Percentiles rank a stretch among this genome's conserved stretches.
phyloP scores from a whole-genome alignment of 2,797 vertebrate species.

The Picus viridis region DNA sequence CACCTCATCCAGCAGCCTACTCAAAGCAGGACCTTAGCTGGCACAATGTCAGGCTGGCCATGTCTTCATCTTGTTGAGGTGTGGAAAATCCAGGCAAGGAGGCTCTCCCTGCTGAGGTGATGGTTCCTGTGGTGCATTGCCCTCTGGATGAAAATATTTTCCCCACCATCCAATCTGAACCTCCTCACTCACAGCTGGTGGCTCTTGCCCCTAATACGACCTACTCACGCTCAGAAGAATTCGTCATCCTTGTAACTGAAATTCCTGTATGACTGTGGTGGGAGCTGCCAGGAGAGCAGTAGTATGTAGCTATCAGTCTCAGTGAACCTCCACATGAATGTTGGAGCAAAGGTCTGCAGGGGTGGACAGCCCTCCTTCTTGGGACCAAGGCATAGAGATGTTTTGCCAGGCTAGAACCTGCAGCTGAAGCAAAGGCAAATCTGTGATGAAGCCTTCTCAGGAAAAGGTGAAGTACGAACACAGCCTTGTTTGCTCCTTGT shows the following conservation, averaged over 20 bases:
- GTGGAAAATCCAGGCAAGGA: background rate
- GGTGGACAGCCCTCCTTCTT: background rate
- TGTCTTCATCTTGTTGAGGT: background rate
- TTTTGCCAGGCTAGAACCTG: background rate
- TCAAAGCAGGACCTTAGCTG: background rate
- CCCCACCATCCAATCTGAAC: background rate
- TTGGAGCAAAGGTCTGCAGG: background rate
- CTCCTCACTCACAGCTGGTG: background rate
- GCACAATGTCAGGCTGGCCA: background rate
- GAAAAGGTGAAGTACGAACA: background rate
- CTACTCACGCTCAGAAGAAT: accelerated
- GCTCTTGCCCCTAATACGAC: background rate
- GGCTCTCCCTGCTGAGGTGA: background rate
- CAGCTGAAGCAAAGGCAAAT: background rate
- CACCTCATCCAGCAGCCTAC: background rate
- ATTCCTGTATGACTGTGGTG: accelerated
- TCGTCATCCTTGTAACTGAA: background rate
- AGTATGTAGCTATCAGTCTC: accelerated
- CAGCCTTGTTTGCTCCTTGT: accelerated
- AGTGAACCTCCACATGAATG: accelerated
- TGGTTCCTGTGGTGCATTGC: background rate
- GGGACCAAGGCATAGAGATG: accelerated
- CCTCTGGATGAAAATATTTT: background rate
- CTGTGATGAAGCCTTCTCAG: background rate
- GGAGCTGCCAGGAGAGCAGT: background rate